Conservation (phyloP, 2,113 vertebrate genomes). For the Brachyhypopomus gauderio region DNA sequence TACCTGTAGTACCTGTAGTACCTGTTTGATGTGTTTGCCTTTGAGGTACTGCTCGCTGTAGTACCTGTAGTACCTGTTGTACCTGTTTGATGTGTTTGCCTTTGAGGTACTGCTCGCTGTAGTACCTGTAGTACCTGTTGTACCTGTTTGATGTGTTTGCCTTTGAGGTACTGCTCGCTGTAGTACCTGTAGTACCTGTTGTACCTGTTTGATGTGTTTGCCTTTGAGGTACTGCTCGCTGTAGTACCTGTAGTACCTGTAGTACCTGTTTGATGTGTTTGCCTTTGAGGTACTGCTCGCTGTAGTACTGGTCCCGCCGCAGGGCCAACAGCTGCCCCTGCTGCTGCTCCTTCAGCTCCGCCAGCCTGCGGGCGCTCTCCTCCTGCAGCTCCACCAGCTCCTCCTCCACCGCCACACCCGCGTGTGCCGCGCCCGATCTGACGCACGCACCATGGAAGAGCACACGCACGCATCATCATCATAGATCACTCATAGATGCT, state of each 20-base stretch:
- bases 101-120: slow-evolving; percentile 97
- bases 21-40: slow-evolving; percentile 90
- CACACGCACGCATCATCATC: slow-evolving; percentile 7
- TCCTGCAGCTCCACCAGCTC: slow-evolving; percentile 85
- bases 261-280: slow-evolving; percentile 98
- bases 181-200: too few species aligned
- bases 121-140: too few species aligned
- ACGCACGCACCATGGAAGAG: slow-evolving; percentile 61
- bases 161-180: slow-evolving; percentile 96
- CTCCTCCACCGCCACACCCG: slow-evolving; percentile 82
- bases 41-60: slow-evolving; percentile 99
- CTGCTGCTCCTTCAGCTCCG: slow-evolving; percentile 91
- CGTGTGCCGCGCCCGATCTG: slow-evolving; percentile 80
- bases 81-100: slow-evolving; percentile 92
- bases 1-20: too few species aligned
- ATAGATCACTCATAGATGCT: neutral
- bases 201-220: slow-evolving; percentile 94
- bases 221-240: slow-evolving; percentile 97
- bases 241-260: too few species aligned
- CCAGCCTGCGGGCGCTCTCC: slow-evolving; percentile 83
- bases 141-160: slow-evolving; percentile 93
- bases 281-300: slow-evolving; percentile 95
- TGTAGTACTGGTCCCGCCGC: slow-evolving; percentile 96
- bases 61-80: too few species aligned
- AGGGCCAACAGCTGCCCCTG: slow-evolving; percentile 92